Conservation (phyloP, 2,113 vertebrate genomes). For the Podiceps cristatus region DNA sequence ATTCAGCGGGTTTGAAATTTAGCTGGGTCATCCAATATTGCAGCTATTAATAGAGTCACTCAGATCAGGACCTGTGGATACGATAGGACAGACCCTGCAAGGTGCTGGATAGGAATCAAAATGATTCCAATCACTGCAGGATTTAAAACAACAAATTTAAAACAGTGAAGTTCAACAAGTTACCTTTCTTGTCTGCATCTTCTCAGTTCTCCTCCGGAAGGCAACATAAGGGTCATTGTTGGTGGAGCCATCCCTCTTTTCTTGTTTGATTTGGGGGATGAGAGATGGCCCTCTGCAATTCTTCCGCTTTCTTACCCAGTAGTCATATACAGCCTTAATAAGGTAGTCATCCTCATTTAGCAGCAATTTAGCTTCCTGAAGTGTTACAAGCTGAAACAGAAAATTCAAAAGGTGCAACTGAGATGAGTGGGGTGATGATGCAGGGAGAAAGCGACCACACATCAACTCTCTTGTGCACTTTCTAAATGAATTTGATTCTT, state of each 20-base stretch:
- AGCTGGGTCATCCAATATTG: background rate
- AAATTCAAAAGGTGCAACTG: background rate
- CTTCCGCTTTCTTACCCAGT: slow-evolving; percentile 94
- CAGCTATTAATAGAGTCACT: background rate
- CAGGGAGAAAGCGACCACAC: background rate
- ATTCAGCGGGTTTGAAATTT: background rate
- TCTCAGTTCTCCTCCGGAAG: slow-evolving; percentile 92
- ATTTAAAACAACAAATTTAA: background rate
- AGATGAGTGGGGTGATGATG: background rate
- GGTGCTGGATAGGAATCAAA: rapidly evolving
- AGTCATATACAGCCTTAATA: slow-evolving; percentile 94
- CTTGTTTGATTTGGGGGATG: slow-evolving; percentile 89
- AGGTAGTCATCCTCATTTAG: slow-evolving; percentile 94
- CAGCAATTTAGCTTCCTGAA: slow-evolving; percentile 91
- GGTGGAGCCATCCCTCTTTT: slow-evolving; percentile 93
- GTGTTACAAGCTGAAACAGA: slow-evolving; percentile 85
- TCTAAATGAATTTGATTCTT: rapidly evolving
- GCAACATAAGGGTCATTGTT: slow-evolving; percentile 94
- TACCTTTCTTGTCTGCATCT: slow-evolving; percentile 97
- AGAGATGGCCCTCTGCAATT: slow-evolving; percentile 88
- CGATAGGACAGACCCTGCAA: background rate
- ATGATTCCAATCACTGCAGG: rapidly evolving
- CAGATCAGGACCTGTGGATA: background rate
- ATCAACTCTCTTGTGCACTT: rapidly evolving
- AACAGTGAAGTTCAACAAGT: background rate